Evolutionary conservation across 2,113 vertebrate genomes (phyloP).

Genomic region (Eptesicus fuscus): DNA sequence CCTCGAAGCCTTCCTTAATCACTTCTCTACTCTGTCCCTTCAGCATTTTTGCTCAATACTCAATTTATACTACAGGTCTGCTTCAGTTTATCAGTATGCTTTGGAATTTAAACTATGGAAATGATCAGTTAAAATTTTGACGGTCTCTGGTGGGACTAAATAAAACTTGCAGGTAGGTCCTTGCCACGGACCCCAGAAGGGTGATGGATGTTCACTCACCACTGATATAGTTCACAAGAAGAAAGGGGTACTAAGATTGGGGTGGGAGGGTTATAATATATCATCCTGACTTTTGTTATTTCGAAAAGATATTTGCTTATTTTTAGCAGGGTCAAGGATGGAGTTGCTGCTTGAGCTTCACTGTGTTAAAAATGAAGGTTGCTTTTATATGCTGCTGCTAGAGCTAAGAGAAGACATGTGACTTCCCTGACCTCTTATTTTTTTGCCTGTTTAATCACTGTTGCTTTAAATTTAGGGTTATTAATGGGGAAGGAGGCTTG

Average conservation of each 20-base stretch:
- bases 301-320: constrained; percentile 44
- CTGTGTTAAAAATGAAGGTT: constrained; percentile 50
- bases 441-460: neutral
- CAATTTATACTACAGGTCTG: constrained; percentile 69
- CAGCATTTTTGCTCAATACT: constrained; percentile 65
- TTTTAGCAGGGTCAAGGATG: constrained; percentile 56
- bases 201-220: constrained; percentile 33
- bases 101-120: constrained; percentile 73
- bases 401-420: constrained; percentile 58
- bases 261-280: neutral
- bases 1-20: constrained; percentile 42
- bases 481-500: neutral
- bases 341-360: constrained; percentile 57
- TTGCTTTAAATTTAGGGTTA: constrained; percentile 32
- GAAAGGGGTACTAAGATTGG: neutral
- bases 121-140: constrained; percentile 69
- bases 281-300: neutral
- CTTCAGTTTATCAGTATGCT: constrained; percentile 69
- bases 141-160: constrained; percentile 66
- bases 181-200: constrained; percentile 47
- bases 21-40: constrained; percentile 59
- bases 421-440: neutral
- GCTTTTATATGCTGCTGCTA: constrained; percentile 56
- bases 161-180: constrained; percentile 71
- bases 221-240: constrained; percentile 49